Percentiles rank a stretch among this genome's conserved stretches.
Evolutionary conservation across 2,797 vertebrate genomes (phyloP).

Genomic region (Chrosomus eos): DNA sequence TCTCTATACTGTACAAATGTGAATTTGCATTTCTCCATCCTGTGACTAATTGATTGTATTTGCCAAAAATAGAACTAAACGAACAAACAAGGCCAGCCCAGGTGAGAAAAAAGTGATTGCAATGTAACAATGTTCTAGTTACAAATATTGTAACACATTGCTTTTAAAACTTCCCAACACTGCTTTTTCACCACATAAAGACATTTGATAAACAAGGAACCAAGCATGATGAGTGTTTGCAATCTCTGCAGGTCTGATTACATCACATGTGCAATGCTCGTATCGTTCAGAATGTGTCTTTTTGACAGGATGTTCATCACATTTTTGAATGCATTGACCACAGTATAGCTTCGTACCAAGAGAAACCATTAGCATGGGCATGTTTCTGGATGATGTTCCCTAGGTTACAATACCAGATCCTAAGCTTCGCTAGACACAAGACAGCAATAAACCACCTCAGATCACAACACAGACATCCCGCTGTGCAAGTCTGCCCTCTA

Average conservation of each 20-base stretch:
- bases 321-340: conserved; percentile 94
- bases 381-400: conserved; percentile 99
- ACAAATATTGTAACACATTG: too few species aligned
- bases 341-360: conserved; percentile 96
- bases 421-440: conserved; percentile 87
- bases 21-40: too few species aligned
- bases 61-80: too few species aligned
- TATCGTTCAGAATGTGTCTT: conserved; percentile 63
- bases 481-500: conserved; percentile 50
- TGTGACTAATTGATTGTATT: too few species aligned
- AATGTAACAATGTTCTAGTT: too few species aligned
- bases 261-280: not conserved
- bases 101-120: too few species aligned
- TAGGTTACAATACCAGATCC: conserved; percentile 91
- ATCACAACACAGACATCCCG: not conserved
- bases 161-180: too few species aligned
- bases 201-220: conserved; percentile 69
- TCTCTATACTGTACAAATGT: too few species aligned
- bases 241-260: not conserved
- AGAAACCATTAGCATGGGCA: conserved; percentile 93
- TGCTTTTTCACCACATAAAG: not conserved
- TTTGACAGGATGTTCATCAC: conserved; percentile 74
- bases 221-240: conserved; percentile 61
- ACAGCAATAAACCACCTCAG: conserved; percentile 10
- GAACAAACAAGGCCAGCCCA: too few species aligned